Evolutionary conservation across 2,888 invertebrate genomes (phyloP).

Genomic region (Melieria omissa): DNA sequence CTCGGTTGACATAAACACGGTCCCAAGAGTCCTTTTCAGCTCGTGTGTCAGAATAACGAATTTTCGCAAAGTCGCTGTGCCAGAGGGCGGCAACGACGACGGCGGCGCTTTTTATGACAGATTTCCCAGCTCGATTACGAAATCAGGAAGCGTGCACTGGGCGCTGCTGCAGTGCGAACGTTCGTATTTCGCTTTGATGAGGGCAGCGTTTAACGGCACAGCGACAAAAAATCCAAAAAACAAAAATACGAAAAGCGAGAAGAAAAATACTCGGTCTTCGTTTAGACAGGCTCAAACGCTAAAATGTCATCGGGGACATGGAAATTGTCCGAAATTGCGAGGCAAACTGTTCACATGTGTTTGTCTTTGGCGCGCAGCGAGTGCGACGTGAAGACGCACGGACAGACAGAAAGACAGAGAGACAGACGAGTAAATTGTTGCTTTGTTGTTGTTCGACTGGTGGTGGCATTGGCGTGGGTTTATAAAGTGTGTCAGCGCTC

Average conservation of each 20-base stretch:
- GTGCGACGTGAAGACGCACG: constrained; percentile 16
- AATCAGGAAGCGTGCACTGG: constrained; percentile 28
- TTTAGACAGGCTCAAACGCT: constrained; percentile 46
- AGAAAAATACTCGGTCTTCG: too few species aligned
- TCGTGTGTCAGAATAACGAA: constrained; percentile 45
- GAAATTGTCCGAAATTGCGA: constrained; percentile 39
- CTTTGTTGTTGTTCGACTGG: neutral
- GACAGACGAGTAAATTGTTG: too few species aligned
- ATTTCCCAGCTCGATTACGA: constrained; percentile 63
- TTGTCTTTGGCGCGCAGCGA: constrained; percentile 39
- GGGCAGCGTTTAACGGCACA: constrained; percentile 26
- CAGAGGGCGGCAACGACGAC: constrained; percentile 20
- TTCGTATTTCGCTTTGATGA: constrained; percentile 55
- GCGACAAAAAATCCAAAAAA: too few species aligned
- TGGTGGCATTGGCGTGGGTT: neutral
- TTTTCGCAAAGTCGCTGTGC: constrained; percentile 28
- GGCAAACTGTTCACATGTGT: constrained; percentile 41
- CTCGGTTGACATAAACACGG: constrained; percentile 66
- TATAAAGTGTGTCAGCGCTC: constrained; percentile 20
- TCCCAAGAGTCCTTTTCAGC: constrained; percentile 65
- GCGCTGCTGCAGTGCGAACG: constrained; percentile 12
- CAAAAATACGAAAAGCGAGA: too few species aligned
- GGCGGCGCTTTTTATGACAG: constrained; percentile 61
- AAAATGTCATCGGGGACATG: constrained; percentile 60
- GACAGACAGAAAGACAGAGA: neutral